These are phyloP conservation scores for Wiebesia pumilae DNA, from an alignment of 1,140 invertebrate genomes.

Conservation along the genomic window DNA sequence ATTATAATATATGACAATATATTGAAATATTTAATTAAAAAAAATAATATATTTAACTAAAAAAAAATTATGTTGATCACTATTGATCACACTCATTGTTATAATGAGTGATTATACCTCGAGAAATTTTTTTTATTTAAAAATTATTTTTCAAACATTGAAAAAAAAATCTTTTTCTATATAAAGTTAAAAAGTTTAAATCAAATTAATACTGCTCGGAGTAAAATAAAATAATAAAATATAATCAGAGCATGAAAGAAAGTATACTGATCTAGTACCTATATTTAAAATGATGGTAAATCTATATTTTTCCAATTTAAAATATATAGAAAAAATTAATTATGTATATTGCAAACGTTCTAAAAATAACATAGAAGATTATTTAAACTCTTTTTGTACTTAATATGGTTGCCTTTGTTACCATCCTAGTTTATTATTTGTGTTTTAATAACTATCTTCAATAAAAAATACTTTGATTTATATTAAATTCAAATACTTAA, in stretches of 20 bases:
- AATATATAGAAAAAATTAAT: not conserved
- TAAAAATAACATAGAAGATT: not conserved
- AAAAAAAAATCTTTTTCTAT: not conserved
- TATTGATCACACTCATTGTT: not conserved
- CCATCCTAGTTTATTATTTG: not conserved
- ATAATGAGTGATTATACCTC: too few relatives aligned
- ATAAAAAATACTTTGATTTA: not conserved
- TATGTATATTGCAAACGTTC: not conserved
- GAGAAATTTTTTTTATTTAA: not conserved
- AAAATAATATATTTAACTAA: not conserved
- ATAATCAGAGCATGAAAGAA: not conserved
- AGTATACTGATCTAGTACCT: not conserved
- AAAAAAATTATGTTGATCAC: conserved; percentile 1
- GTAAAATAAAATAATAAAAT: not conserved
- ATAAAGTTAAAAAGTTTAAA: not conserved
- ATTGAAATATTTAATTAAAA: not conserved
- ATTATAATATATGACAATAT: not conserved
- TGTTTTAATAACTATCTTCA: not conserved
- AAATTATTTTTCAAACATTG: not conserved
- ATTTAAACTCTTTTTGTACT: not conserved
- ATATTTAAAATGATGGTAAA: not conserved
- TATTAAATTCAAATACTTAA: not conserved
- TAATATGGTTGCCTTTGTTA: not conserved
- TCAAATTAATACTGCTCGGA: not conserved
- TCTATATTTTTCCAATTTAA: not conserved